Base-by-base conservation (phyloP, 2,113 vertebrate species). In the Alethe castanea region DNA sequence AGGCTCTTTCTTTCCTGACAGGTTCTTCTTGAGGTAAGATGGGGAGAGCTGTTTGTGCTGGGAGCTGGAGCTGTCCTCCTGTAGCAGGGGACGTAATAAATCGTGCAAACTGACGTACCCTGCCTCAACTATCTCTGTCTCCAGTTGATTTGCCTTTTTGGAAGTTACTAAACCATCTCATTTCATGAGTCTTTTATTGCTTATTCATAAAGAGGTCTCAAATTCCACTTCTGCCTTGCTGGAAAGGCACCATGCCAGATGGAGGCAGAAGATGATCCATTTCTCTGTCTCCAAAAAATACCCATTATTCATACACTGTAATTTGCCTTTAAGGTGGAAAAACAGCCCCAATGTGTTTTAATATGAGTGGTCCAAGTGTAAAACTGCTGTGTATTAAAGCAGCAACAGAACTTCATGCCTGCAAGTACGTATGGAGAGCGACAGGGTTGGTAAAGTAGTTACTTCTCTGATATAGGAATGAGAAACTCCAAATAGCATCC, bases 1-100 rank as follows among this genome's bases (percentile, higher is more conserved):
- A 6, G 70, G 26, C 33, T 70, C 65, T 84, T 92, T 94, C 73
- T 81, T 87, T 93, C 47, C 73, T 95, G 94, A 44, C 80, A 94
- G 88, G 88, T 95, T 95, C 88, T 89, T 48, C 92, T 74, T 12
- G 88, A 93, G 91, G 94, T 93, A 53, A 72, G 88, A 76, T 50
- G 38, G 70, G 67, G 57, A 83, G 54, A 92, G 71, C 25, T 48
- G 44, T 54, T 83, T 45, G 12, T 24, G 45, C 73, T 52, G 66
- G 52, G 72, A 90, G 11, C 35, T 35, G 47, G 13, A 3, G 1
- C 12, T 64, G 18, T 74, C n/a, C 57, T 81, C 29, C 64, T 54
- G 20, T 3, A 33, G 64, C 38, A 62, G 42, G 26, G 47, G 56
- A 33, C 17, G 60, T 19, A 45, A 45, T 4, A 60, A 76, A 52